Percentiles rank a stretch among this genome's conserved stretches.
Conservation (phyloP, 2,797 vertebrate species). For the Rousettus madagascariensis region DNA sequence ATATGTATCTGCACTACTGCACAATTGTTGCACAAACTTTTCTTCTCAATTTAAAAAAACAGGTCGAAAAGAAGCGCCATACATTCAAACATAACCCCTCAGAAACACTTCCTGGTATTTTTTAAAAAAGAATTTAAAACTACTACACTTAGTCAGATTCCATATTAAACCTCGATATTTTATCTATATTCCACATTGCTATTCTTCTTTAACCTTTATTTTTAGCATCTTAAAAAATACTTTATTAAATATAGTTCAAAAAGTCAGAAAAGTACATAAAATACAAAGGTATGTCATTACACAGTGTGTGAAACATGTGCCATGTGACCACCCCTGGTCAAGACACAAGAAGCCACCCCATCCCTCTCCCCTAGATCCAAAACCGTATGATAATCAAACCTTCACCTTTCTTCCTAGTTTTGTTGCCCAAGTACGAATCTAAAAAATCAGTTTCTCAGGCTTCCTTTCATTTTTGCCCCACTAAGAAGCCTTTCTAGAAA, state of each 20-base stretch:
- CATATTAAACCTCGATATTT: neutral
- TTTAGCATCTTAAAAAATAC: conserved; percentile 2
- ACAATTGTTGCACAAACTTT: neutral
- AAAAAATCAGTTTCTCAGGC: neutral
- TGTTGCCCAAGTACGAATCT: neutral
- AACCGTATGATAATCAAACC: neutral
- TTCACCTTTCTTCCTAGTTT: neutral
- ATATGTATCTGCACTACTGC: too few species aligned
- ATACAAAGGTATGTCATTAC: neutral
- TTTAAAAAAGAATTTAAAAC: neutral
- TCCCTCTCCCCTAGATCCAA: neutral
- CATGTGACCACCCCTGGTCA: neutral
- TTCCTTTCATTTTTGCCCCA: neutral
- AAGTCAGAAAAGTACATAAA: conserved; percentile 1
- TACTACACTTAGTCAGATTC: neutral
- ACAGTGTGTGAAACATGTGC: neutral
- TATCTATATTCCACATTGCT: neutral
- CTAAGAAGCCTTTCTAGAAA: neutral
- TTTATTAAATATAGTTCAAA: neutral
- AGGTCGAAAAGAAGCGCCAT: neutral
- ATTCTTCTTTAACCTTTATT: conserved; percentile 37
- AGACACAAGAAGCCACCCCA: neutral
- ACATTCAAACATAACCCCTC: conserved; percentile 16
- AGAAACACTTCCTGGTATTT: neutral
- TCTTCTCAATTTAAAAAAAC: neutral